These are phyloP conservation scores for Ennomos fuscantarius DNA, from an alignment of 2,888 invertebrate genomes.

Conservation along the genomic window DNA sequence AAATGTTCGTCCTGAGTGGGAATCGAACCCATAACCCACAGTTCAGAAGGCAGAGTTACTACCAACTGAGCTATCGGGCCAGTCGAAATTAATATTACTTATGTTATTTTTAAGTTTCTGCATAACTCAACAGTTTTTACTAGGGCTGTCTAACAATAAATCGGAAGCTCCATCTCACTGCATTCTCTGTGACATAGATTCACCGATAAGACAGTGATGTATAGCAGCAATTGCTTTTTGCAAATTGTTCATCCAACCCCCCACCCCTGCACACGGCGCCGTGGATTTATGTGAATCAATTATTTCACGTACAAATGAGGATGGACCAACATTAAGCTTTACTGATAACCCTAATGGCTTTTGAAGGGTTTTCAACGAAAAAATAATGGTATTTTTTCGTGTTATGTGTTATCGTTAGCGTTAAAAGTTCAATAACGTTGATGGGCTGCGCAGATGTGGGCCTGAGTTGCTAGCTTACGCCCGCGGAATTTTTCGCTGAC, in stretches of 20 bases:
- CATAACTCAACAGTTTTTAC: neutral
- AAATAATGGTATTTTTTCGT: slow-evolving; percentile 27
- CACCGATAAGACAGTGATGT: slow-evolving; percentile 74
- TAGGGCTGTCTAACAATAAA: slow-evolving; percentile 18
- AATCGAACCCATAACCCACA: no score
- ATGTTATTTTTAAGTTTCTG: no score
- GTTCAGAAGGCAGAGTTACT: no score
- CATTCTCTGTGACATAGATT: slow-evolving; percentile 60
- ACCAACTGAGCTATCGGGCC: no score
- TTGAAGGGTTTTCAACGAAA: slow-evolving; percentile 29
- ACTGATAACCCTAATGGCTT: slow-evolving; percentile 38
- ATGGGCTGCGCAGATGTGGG: slow-evolving; percentile 19
- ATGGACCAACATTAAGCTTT: slow-evolving; percentile 44
- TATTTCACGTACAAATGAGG: slow-evolving; percentile 59
- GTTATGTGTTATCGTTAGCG: slow-evolving; percentile 29
- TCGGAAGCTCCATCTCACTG: slow-evolving; percentile 19
- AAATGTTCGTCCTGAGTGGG: no score
- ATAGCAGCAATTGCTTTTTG: slow-evolving; percentile 75
- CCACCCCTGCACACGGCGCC: slow-evolving; percentile 26
- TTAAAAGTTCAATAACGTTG: slow-evolving; percentile 26
- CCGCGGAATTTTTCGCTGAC: no score
- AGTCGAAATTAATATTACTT: no score
- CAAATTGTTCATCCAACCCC: slow-evolving; percentile 68
- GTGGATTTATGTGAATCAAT: slow-evolving; percentile 69
- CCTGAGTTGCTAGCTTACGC: neutral